Percentiles rank a stretch among this genome's conserved stretches.
Evolutionary conservation across 2,888 invertebrate species (phyloP).

Genomic region (Byasa hedistus): DNA sequence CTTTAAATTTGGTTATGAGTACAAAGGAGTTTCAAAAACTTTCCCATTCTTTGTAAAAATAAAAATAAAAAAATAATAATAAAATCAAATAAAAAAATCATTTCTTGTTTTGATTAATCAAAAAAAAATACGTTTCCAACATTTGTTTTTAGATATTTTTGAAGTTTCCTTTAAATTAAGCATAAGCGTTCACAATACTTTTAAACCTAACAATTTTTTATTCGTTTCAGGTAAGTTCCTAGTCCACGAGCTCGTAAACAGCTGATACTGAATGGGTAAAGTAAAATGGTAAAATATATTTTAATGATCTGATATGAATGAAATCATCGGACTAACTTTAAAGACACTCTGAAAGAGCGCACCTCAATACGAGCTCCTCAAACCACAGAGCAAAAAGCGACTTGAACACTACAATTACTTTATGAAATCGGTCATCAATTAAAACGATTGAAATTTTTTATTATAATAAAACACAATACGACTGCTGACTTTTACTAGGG

Average conservation of each 20-base stretch:
- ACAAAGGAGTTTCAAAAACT: not conserved
- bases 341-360: not conserved
- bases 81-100: too few relatives aligned
- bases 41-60: not conserved
- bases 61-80: too few relatives aligned
- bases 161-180: not conserved
- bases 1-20: slow-evolving; percentile 1
- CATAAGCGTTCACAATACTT: not conserved
- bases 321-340: not conserved
- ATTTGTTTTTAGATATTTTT: not conserved
- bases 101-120: not conserved
- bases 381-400: too few relatives aligned
- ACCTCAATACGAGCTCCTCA: too few relatives aligned
- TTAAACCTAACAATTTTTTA: not conserved
- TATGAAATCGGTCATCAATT: too few relatives aligned
- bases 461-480: too few relatives aligned
- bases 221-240: not conserved
- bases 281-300: not conserved
- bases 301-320: not conserved
- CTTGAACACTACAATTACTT: too few relatives aligned
- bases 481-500: too few relatives aligned
- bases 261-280: not conserved
- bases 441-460: too few relatives aligned
- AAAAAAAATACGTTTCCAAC: not conserved
- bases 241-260: not conserved